phyloP scores from a whole-genome alignment of 2,797 vertebrate genomes.

The Cirrhinus molitorella region DNA sequence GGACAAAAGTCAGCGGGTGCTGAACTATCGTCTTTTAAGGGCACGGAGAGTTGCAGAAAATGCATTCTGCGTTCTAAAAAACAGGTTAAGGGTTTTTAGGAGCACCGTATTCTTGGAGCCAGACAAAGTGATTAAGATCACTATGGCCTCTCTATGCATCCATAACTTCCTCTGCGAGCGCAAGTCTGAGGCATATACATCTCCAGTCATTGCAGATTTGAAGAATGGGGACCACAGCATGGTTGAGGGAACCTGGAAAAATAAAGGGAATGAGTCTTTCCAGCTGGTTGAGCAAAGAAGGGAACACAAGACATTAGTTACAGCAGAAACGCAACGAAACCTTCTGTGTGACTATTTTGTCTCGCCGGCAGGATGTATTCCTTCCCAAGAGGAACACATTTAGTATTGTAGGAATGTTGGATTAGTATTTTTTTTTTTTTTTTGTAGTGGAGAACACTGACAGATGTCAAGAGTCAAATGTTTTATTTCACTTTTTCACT shows the following conservation, averaged over 20 bases:
- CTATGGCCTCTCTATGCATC: constrained; percentile 27
- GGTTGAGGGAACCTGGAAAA: constrained; percentile 43
- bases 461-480: background rate
- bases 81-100: constrained; percentile 41
- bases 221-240: constrained; percentile 10
- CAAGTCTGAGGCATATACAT: constrained; percentile 27
- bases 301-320: background rate
- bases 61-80: constrained; percentile 23
- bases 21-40: constrained; percentile 40
- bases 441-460: background rate
- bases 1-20: constrained; percentile 31
- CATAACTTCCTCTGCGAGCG: constrained; percentile 38
- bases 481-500: too few relatives aligned
- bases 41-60: background rate
- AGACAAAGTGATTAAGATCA: constrained; percentile 28
- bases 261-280: constrained; percentile 27
- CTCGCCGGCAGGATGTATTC: constrained; percentile 25
- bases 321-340: constrained; percentile 6
- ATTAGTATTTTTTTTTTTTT: too few relatives aligned
- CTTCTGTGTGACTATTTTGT: constrained; percentile 38
- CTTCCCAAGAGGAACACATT: constrained; percentile 35
- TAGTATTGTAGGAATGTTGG: background rate
- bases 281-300: background rate
- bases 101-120: constrained; percentile 43
- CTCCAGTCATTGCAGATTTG: constrained; percentile 14